Percentiles rank a stretch among this genome's conserved stretches.
phyloP scores from a whole-genome alignment of 2,888 invertebrate genomes.

The Callyntrura sp. region DNA sequence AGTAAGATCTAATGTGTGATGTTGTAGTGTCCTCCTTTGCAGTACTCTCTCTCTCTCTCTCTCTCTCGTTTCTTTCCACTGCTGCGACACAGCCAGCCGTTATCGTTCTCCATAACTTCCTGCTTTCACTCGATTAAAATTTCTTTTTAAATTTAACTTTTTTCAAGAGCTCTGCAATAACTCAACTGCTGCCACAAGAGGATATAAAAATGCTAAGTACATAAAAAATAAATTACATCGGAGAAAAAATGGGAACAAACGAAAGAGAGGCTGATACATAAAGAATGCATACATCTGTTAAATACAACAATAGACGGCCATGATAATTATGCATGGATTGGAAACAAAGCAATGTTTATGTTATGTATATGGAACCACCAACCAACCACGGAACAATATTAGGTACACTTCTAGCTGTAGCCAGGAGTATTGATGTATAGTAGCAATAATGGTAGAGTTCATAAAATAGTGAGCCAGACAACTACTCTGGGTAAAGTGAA shows the following conservation, averaged over 20 bases:
- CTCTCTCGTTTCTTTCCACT: too few relatives aligned
- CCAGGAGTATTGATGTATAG: too few relatives aligned
- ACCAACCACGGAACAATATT: constrained; percentile 39
- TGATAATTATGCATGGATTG: constrained; percentile 50
- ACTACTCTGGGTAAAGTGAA: not conserved
- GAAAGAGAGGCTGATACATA: constrained; percentile 31
- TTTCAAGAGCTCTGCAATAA: constrained; percentile 68
- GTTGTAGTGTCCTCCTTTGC: not conserved
- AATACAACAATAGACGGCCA: not conserved
- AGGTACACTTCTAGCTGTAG: constrained; percentile 1
- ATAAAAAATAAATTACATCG: constrained; percentile 76
- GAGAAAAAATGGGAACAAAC: constrained; percentile 22
- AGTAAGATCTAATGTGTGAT: not conserved
- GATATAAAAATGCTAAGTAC: constrained; percentile 75
- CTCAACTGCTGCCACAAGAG: constrained; percentile 72
- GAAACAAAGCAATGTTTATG: constrained; percentile 41
- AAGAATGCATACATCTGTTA: constrained; percentile 20
- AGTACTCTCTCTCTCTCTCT: not conserved
- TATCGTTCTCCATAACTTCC: constrained; percentile 77
- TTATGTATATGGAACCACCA: constrained; percentile 26
- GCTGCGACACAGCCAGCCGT: constrained; percentile 62
- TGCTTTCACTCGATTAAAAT: constrained; percentile 78
- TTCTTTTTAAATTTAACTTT: constrained; percentile 76
- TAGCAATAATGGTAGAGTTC: not conserved
- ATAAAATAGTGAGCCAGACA: too few relatives aligned